Evolutionary conservation across 2,888 invertebrate genomes (phyloP).

Genomic region (Blera fallax): DNA sequence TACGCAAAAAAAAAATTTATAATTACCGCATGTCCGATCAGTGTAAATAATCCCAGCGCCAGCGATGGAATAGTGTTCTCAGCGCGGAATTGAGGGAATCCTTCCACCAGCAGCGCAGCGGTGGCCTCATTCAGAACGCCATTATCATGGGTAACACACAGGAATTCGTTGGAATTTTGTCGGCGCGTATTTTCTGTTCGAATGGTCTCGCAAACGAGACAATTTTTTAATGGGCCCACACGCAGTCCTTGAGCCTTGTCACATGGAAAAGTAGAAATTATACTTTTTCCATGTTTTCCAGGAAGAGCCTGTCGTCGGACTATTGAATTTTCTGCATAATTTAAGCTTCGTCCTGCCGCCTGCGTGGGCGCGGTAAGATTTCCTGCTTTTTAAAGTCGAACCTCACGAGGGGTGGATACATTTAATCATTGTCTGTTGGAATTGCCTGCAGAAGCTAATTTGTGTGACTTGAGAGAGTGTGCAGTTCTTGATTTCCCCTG

Average conservation of each 20-base stretch:
- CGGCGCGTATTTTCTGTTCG: slow-evolving; percentile 50
- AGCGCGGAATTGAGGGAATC: too few species aligned
- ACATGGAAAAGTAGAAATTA: slow-evolving; percentile 2
- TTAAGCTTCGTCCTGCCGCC: background rate
- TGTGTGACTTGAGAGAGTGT: background rate
- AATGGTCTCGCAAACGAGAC: slow-evolving; percentile 57
- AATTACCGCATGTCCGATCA: slow-evolving; percentile 66
- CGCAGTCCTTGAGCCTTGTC: slow-evolving; percentile 15
- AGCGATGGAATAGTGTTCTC: background rate
- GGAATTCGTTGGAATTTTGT: slow-evolving; percentile 47
- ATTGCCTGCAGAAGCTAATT: background rate
- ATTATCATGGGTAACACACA: slow-evolving; percentile 39
- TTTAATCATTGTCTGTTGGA: slow-evolving; percentile 16
- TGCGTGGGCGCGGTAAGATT: slow-evolving; percentile 14
- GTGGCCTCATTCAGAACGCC: slow-evolving; percentile 64
- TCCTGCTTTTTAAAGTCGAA: slow-evolving; percentile 22
- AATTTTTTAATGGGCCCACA: slow-evolving; percentile 67
- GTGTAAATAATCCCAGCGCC: slow-evolving; percentile 43
- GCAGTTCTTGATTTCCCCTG: slow-evolving; percentile 44
- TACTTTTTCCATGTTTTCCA: background rate
- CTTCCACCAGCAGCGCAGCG: background rate
- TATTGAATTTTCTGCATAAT: slow-evolving; percentile 62
- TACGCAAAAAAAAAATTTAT: slow-evolving; percentile 26
- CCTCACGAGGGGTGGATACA: background rate
- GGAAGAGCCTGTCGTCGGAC: slow-evolving; percentile 11